phyloP scores from a whole-genome alignment of 92 coral and sea anemone genomes.

The Umimayanthus kanabou region DNA sequence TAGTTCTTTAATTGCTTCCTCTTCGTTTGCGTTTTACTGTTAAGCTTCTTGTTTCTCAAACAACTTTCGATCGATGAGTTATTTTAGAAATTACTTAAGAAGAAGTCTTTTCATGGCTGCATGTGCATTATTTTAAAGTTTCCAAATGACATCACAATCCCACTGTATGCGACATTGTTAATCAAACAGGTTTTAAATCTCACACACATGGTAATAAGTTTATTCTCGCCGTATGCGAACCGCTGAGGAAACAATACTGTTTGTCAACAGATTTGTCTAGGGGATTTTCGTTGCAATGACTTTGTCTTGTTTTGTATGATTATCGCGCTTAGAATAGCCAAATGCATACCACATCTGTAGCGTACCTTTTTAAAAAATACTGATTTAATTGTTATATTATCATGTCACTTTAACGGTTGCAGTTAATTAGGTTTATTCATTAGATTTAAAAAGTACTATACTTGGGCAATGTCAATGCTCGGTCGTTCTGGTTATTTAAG shows the following conservation, averaged over 20 bases:
- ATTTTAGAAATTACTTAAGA: constrained; percentile 7
- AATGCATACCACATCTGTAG: background rate
- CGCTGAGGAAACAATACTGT: constrained; percentile 3
- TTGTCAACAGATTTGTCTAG: constrained; percentile 6
- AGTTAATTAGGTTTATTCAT: no score
- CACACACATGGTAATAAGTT: background rate
- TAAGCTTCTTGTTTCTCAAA: background rate
- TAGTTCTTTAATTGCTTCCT: background rate
- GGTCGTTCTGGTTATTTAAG: background rate
- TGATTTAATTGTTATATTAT: no score
- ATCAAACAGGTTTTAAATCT: background rate
- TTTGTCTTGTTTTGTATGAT: background rate
- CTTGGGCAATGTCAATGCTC: constrained; percentile 1
- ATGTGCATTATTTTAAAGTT: constrained; percentile 18
- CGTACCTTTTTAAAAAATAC: no score
- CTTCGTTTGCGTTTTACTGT: background rate
- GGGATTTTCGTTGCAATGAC: constrained; percentile 4
- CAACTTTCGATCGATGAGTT: constrained; percentile 20
- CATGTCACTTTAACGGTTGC: no score
- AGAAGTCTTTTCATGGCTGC: constrained; percentile 8
- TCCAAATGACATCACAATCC: constrained; percentile 13
- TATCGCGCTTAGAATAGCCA: background rate
- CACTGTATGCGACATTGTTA: background rate
- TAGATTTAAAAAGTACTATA: no score
- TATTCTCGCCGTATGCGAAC: constrained; percentile 3